These are phyloP conservation scores for Neotoxoptera formosana DNA, from an alignment of 1,140 invertebrate genomes.

Conservation along the genomic window DNA sequence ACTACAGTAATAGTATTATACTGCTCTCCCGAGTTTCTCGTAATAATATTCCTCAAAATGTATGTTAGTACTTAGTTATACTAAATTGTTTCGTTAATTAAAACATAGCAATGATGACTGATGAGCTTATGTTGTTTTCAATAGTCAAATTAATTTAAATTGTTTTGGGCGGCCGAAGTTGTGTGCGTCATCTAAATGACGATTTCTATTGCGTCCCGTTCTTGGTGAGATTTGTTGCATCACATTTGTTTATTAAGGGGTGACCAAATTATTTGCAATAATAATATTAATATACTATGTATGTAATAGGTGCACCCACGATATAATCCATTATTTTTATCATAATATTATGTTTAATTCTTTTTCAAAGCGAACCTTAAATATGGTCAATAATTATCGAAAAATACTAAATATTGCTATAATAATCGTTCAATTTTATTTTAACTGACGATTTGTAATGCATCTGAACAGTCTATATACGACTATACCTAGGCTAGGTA, in stretches of 20 bases:
- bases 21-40: not conserved
- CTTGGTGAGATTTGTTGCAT: not conserved
- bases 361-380: not conserved
- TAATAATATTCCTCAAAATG: not conserved
- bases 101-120: not conserved
- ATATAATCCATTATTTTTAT: not conserved
- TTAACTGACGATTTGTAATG: not conserved
- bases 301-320: not conserved
- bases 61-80: not conserved
- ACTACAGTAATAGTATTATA: not conserved
- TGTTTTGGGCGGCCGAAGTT: not conserved
- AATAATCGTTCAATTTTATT: not conserved
- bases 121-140: not conserved
- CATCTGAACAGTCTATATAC: not conserved
- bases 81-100: not conserved
- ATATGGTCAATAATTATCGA: not conserved
- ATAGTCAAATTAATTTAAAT: conserved; percentile 10
- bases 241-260: not conserved
- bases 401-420: not conserved
- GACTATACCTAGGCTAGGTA: no score
- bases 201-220: not conserved
- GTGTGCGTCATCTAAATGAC: not conserved
- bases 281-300: not conserved
- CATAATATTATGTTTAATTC: not conserved
- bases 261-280: not conserved